Evolutionary conservation across 2,888 invertebrate species (phyloP), one percentile per base, ranked within the genome.

Genomic region (Ecliptopera silaceata): DNA sequence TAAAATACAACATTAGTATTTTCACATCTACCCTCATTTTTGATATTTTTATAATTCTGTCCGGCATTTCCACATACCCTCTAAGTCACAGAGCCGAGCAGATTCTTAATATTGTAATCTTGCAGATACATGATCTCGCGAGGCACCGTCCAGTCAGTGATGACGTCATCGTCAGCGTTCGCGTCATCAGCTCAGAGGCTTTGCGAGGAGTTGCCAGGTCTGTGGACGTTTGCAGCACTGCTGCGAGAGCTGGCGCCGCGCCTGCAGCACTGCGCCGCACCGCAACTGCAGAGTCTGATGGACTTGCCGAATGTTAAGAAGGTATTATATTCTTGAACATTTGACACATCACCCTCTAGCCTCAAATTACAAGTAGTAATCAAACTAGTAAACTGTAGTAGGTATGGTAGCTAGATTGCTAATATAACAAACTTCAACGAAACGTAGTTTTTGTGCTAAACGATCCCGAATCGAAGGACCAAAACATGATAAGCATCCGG

Each of bases 231-330:
- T 79, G 92, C 93, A 22, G 94, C 96, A 64, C 87, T 99, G 61
- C 89, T 99, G 54, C 92, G 86, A 17, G 93, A 94, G 61, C 94
- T 99, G 76, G 93, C 95, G 26, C 92, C 93, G 66, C 92, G 95
- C 57, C 92, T 99, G 69, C 94, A 95, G 61, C 94, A 96, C 77
- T 97, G 97, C 82, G 96, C 96, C 56, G 93, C 95, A 8, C 89
- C 93, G 0, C 97, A 98, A 68, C 88, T 99, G 51, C 88, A 95
- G 29, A 95, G 95, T 10, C 91, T 99, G 15, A 94, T 99, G 94
- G 96, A 97, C 65, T 92, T 99, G 66, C 98, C 98, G 1, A 94
- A 94, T 15, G 97, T 99, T 2, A 97, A 96, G 91, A 94, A 95
- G 86, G 86, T 82, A 52, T 13, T 6, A 26, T 22, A 2, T 1